Evolutionary conservation across 2,888 invertebrate species (phyloP).

Genomic region (Cosmia pyralina): DNA sequence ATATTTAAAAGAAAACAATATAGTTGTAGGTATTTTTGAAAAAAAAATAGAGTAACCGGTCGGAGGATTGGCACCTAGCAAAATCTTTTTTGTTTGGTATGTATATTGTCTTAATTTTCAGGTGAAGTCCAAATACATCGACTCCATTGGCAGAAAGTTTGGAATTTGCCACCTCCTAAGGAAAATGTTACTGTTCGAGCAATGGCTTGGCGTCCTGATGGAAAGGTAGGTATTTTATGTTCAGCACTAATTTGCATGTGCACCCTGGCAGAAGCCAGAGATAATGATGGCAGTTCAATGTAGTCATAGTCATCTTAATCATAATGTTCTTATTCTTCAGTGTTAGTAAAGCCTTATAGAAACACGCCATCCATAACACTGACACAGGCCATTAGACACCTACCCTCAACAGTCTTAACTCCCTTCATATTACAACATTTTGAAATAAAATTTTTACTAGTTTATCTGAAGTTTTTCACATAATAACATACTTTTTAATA

Average conservation of each 20-base stretch:
- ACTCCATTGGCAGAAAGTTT: constrained; percentile 98
- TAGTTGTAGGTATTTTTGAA: background rate
- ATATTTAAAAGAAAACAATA: background rate
- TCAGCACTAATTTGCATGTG: background rate
- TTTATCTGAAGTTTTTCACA: background rate
- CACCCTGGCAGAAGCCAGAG: background rate
- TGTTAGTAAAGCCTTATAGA: background rate
- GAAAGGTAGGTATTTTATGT: constrained; percentile 92
- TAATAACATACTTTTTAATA: background rate
- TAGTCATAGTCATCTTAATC: background rate
- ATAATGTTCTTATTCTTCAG: background rate
- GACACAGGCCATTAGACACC: background rate
- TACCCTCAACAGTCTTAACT: background rate
- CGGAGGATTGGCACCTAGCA: background rate
- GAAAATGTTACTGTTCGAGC: constrained; percentile 94
- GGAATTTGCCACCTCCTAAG: constrained; percentile 94
- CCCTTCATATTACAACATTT: background rate
- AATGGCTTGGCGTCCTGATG: constrained; percentile 98
- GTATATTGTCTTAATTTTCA: constrained; percentile 75
- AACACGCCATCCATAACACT: background rate
- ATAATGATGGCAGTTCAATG: background rate
- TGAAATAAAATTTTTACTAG: background rate
- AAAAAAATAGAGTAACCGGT: too few species aligned
- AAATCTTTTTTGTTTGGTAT: background rate
- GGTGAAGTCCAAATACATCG: constrained; percentile 97